Conservation (phyloP, 2,888 invertebrate genomes). For the Panzeria rudis region DNA sequence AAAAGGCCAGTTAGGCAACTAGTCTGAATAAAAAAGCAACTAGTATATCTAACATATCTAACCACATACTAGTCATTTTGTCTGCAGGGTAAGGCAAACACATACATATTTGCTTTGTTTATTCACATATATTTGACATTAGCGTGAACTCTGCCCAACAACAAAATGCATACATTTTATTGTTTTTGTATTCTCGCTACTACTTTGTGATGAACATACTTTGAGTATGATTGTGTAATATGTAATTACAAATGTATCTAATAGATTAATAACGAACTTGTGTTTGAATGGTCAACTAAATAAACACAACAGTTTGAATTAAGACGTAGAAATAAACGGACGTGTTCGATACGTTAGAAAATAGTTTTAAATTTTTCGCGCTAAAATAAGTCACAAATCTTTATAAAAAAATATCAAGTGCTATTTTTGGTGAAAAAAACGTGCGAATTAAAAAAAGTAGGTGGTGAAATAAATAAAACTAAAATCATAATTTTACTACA, state of each 20-base stretch:
- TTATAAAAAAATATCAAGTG: conserved; percentile 15
- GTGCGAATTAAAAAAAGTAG: conserved; percentile 56
- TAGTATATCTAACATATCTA: no score
- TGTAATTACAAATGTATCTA: conserved; percentile 54
- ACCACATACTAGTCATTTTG: no score
- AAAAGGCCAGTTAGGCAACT: no score
- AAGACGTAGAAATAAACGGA: conserved; percentile 57
- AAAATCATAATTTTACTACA: not conserved
- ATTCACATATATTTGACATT: no score
- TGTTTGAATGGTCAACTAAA: conserved; percentile 37
- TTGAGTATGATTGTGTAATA: not conserved
- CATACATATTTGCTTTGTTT: no score
- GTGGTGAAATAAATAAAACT: conserved; percentile 38
- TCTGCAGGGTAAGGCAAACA: no score
- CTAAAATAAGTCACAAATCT: conserved; percentile 34
- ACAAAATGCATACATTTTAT: not conserved
- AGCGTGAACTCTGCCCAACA: not conserved
- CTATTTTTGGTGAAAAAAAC: conserved; percentile 20
- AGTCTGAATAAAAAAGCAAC: no score
- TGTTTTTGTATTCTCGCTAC: not conserved
- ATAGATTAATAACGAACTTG: conserved; percentile 45
- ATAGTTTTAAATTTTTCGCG: conserved; percentile 14
- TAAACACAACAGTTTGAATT: conserved; percentile 66
- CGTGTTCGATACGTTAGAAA: conserved; percentile 34
- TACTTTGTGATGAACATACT: not conserved